Conservation (phyloP, 1,140 invertebrate genomes). For the Trachymyrmex cornetzi region DNA sequence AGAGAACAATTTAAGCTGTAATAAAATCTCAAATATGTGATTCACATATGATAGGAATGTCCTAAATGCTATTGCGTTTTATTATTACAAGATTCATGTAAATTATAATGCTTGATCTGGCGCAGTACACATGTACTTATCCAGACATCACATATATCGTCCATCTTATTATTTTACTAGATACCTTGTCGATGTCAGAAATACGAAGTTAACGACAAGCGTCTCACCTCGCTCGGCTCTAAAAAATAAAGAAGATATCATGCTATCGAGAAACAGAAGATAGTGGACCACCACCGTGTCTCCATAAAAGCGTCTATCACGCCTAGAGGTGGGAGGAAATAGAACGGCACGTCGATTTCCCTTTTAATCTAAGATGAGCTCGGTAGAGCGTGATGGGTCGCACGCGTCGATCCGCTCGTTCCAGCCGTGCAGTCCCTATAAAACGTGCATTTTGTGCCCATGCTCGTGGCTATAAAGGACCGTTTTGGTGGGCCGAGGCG, state of each 20-base stretch:
- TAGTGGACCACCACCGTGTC: constrained; percentile 71
- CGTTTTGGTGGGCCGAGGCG: constrained; percentile 73
- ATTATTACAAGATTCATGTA: neutral
- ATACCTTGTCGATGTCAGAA: constrained; percentile 23
- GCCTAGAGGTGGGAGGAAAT: constrained; percentile 66
- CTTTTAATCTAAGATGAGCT: constrained; percentile 69
- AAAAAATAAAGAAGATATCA: constrained; percentile 55
- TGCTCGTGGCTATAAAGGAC: constrained; percentile 66
- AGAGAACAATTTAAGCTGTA: neutral
- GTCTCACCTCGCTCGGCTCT: constrained; percentile 6
- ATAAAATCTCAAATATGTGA: neutral
- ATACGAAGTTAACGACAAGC: constrained; percentile 38
- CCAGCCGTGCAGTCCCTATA: constrained; percentile 61
- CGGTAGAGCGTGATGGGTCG: constrained; percentile 69
- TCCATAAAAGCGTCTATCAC: constrained; percentile 67
- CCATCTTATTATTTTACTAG: constrained; percentile 53
- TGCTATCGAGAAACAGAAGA: constrained; percentile 65
- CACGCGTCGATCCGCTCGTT: constrained; percentile 70
- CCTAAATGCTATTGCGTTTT: neutral
- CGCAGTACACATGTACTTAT: neutral
- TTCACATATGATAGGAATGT: neutral
- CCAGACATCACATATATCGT: constrained; percentile 20
- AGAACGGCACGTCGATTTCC: constrained; percentile 72
- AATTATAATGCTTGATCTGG: constrained; percentile 8
- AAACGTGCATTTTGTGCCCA: constrained; percentile 72